Evolutionary conservation across 2,113 vertebrate species (phyloP).

Genomic region (Tringa solitaria): DNA sequence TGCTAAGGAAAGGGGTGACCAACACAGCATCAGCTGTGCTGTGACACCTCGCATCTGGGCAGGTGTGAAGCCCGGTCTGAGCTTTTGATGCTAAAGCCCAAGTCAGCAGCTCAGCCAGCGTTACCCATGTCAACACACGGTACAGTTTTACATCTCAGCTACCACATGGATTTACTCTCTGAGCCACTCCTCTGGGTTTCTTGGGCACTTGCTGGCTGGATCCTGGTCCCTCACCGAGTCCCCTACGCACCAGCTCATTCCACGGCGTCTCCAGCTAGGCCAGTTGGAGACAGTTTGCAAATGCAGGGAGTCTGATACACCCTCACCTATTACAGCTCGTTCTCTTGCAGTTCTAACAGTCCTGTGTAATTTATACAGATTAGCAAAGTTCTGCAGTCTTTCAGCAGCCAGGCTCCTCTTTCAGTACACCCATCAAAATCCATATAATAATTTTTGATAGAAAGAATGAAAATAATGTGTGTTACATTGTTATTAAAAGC

Average conservation of each 20-base stretch:
- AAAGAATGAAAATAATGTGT: background rate
- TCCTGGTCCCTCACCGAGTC: background rate
- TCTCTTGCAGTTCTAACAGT: background rate
- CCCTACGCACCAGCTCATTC: background rate
- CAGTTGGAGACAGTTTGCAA: background rate
- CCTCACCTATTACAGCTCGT: background rate
- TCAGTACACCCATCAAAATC: background rate
- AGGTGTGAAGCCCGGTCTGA: background rate
- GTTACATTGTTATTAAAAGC: background rate
- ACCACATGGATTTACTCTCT: background rate
- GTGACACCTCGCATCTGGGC: rapidly evolving
- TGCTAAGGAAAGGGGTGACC: background rate
- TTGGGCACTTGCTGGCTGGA: background rate
- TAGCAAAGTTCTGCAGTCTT: background rate
- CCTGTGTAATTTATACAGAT: background rate
- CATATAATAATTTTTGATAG: background rate
- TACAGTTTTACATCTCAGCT: background rate
- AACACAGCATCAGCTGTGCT: background rate
- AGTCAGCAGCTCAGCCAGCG: background rate
- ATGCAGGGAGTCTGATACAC: background rate
- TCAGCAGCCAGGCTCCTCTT: background rate
- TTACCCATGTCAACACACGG: background rate
- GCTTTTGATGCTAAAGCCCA: background rate
- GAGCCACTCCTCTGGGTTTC: background rate
- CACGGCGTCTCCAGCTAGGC: rapidly evolving